Evolutionary conservation across 2,113 vertebrate genomes (phyloP).

Genomic region (Charadrius vociferus): DNA sequence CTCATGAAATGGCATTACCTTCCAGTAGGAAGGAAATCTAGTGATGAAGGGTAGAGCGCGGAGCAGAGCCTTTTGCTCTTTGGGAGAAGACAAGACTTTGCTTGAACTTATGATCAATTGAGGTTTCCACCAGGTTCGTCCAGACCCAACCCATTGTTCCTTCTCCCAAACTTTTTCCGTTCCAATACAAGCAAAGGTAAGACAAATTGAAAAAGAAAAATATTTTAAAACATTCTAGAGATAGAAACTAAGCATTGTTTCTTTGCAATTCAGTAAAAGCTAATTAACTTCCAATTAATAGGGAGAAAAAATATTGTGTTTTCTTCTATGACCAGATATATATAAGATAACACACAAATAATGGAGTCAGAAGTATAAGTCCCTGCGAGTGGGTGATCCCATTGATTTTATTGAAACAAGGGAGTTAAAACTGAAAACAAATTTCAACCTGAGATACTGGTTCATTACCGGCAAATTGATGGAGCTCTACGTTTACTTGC

Average conservation of each 20-base stretch:
- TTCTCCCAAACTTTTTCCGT: not conserved
- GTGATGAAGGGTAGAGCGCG: not conserved
- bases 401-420: conserved; percentile 24
- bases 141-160: not conserved
- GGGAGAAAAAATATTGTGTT: not conserved
- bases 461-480: conserved; percentile 55
- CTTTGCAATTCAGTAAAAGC: not conserved
- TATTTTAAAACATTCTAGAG: not conserved
- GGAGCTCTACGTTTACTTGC: conserved; percentile 26
- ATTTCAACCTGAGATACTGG: not conserved
- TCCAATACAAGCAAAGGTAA: not conserved
- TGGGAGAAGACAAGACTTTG: not conserved
- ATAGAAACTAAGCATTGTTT: not conserved
- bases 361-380: not conserved
- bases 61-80: not conserved
- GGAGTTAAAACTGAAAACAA: conserved; percentile 13
- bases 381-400: not conserved
- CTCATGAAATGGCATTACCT: not conserved
- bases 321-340: not conserved
- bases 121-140: not conserved
- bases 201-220: not conserved
- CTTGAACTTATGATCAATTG: not conserved
- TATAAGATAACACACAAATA: not conserved
- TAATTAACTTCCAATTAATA: conserved; percentile 19
- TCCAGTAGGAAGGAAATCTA: not conserved